Evolutionary conservation across 2,113 vertebrate genomes (phyloP).

Genomic region (Lepus americanus): DNA sequence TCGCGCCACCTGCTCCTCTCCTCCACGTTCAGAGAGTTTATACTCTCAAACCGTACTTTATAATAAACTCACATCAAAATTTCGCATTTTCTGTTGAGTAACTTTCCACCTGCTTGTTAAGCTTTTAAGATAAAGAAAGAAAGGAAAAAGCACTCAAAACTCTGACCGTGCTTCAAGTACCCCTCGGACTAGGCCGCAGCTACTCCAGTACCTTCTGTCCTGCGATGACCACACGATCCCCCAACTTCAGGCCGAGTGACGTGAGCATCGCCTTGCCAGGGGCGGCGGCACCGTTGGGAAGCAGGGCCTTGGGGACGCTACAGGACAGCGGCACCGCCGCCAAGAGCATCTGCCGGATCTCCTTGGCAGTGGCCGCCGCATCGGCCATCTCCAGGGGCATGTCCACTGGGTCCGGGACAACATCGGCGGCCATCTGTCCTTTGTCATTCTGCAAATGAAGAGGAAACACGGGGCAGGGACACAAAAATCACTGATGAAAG

Average conservation of each 20-base stretch:
- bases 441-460: constrained; percentile 92
- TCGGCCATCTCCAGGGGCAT: constrained; percentile 98
- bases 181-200: neutral
- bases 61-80: neutral
- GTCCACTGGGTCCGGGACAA: constrained; percentile 96
- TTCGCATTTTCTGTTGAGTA: neutral
- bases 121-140: too few species aligned
- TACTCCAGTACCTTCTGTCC: constrained; percentile 94
- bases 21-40: neutral
- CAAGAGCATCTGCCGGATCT: constrained; percentile 92
- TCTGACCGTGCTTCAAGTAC: neutral
- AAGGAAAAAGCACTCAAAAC: neutral
- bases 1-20: too few species aligned
- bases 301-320: constrained; percentile 84
- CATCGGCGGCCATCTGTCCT: constrained; percentile 94
- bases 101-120: constrained; percentile 21
- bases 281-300: constrained; percentile 84
- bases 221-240: constrained; percentile 96
- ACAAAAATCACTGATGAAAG: neutral
- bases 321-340: constrained; percentile 90
- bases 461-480: neutral
- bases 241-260: constrained; percentile 92
- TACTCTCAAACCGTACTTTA: neutral
- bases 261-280: constrained; percentile 90
- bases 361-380: constrained; percentile 94